These are phyloP conservation scores for Paraplagusia blochii DNA, from an alignment of 2,113 vertebrate genomes.

Conservation along the genomic window DNA sequence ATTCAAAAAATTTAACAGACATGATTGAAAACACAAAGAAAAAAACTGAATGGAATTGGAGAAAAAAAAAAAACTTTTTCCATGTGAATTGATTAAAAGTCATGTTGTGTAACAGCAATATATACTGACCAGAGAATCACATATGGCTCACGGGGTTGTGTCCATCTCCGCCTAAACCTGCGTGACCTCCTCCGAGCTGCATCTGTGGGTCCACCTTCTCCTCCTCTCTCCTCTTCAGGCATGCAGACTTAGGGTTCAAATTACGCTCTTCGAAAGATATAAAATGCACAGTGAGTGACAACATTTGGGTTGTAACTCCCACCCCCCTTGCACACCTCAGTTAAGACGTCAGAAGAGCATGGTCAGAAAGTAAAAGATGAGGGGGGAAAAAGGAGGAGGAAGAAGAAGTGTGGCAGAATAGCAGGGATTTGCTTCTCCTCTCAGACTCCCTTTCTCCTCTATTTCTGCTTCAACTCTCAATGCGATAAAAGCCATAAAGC, in stretches of 20 bases:
- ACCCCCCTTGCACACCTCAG: neutral
- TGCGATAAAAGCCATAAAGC: slow-evolving; percentile 21
- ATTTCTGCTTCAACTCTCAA: slow-evolving; percentile 5
- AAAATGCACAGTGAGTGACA: neutral
- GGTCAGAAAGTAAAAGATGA: slow-evolving; percentile 5
- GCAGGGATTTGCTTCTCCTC: slow-evolving; percentile 49
- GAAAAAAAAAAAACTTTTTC: no score
- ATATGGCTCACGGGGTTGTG: slow-evolving; percentile 89
- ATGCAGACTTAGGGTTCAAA: slow-evolving; percentile 96
- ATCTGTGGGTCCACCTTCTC: slow-evolving; percentile 96
- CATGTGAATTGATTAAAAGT: no score
- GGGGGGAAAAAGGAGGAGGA: slow-evolving; percentile 18
- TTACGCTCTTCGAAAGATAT: slow-evolving; percentile 84
- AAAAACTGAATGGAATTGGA: no score
- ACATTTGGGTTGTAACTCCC: no score
- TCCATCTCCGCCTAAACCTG: slow-evolving; percentile 83
- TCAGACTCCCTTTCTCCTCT: slow-evolving; percentile 32
- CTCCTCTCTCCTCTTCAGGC: slow-evolving; percentile 95
- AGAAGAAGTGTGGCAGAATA: slow-evolving; percentile 51
- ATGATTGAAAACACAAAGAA: no score
- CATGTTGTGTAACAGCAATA: no score
- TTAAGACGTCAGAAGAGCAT: neutral
- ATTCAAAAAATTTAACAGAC: no score
- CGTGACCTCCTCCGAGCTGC: slow-evolving; percentile 85
- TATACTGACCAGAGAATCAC: slow-evolving; percentile 76